Percentiles rank a stretch among this genome's conserved stretches.
Conservation (phyloP, 2,797 vertebrate genomes). For the Schizothorax lantsangensis region DNA sequence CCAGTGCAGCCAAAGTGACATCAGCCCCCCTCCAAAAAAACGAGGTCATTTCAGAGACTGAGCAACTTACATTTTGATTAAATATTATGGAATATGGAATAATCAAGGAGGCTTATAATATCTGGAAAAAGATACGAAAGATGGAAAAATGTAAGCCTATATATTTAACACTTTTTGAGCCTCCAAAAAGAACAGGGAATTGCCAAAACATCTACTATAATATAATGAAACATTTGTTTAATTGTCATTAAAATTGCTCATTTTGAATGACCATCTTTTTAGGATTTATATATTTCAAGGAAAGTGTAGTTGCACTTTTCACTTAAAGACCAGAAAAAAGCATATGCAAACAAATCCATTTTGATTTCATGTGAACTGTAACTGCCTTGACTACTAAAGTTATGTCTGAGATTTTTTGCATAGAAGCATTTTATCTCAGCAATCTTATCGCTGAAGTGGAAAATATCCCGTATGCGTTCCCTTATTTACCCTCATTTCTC, state of each 20-base stretch:
- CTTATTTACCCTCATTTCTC: neutral
- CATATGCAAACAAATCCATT: neutral
- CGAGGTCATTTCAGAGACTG: neutral
- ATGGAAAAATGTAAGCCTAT: neutral
- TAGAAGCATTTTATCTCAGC: neutral
- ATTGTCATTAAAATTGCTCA: neutral
- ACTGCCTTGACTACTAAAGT: neutral
- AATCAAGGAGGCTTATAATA: neutral
- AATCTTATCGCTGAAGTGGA: slow-evolving; percentile 2
- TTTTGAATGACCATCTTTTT: neutral
- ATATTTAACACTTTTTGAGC: neutral
- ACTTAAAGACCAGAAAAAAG: neutral
- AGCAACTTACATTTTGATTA: neutral
- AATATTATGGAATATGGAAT: neutral
- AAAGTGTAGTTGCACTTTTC: neutral
- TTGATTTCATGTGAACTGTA: neutral
- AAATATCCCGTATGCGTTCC: neutral
- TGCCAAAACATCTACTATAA: neutral
- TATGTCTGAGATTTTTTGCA: neutral
- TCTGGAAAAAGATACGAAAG: neutral
- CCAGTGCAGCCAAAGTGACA: too few relatives aligned
- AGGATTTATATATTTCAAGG: neutral
- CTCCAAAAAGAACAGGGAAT: neutral
- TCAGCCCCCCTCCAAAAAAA: neutral
- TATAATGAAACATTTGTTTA: neutral